Evolutionary conservation across 2,113 vertebrate genomes (phyloP).

Genomic region (Pituophis catenifer): DNA sequence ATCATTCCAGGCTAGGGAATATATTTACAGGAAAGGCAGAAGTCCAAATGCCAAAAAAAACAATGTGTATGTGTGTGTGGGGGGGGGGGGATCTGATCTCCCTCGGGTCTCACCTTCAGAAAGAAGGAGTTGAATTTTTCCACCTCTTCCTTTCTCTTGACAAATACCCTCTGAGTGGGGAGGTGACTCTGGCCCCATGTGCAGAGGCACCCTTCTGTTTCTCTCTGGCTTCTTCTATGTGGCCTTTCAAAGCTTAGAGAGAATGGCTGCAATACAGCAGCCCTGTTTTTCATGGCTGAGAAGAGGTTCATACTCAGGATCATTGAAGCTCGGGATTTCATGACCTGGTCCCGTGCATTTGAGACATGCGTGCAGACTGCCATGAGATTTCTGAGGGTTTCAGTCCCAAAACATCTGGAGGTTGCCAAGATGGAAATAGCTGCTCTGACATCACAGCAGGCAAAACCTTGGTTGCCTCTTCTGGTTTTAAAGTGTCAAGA

Average conservation of each 20-base stretch:
- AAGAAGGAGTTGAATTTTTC: not conserved
- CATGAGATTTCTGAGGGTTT: not conserved
- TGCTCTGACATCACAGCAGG: not conserved
- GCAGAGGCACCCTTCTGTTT: not conserved
- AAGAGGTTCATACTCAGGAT: not conserved
- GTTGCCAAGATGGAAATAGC: not conserved
- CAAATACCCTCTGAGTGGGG: not conserved
- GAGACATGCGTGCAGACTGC: not conserved
- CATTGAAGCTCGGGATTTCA: not conserved
- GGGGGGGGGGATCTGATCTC: not conserved
- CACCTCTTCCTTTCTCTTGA: not conserved
- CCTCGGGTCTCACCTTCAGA: not conserved
- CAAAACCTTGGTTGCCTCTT: not conserved
- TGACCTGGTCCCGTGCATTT: not conserved
- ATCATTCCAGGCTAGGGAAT: not conserved
- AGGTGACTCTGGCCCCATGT: not conserved
- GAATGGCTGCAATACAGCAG: not conserved
- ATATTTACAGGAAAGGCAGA: not conserved
- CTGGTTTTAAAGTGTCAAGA: not conserved
- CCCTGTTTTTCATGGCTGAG: not conserved
- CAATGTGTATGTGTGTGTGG: not conserved
- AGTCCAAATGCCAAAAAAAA: not conserved
- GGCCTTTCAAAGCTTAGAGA: not conserved
- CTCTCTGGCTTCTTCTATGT: not conserved
- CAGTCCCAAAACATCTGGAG: not conserved